A percentile compares a stretch with the other conserved stretches of the same genome.
Evolutionary conservation across 1,140 invertebrate species (phyloP).

Genomic region (Euwallacea fornicatus): DNA sequence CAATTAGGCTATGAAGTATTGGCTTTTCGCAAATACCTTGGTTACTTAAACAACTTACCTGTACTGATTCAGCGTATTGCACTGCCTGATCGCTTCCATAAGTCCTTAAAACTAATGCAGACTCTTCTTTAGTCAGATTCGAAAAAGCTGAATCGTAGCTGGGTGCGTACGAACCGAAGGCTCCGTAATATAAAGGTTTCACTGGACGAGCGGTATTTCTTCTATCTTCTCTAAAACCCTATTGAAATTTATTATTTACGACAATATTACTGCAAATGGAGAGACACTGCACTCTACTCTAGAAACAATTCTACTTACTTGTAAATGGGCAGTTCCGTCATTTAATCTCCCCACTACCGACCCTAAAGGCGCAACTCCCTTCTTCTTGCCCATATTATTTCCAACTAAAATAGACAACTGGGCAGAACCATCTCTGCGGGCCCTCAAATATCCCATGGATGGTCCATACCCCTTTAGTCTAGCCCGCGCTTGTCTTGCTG

Average conservation of each 20-base stretch:
- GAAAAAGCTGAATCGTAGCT: conserved; percentile 94
- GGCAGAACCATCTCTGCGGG: conserved; percentile 81
- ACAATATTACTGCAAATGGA: background rate
- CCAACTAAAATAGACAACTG: conserved; percentile 86
- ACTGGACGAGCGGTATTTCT: conserved; percentile 87
- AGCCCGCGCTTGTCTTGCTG: conserved; percentile 28
- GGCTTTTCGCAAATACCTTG: background rate
- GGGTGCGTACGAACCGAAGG: conserved; percentile 94
- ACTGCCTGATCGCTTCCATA: conserved; percentile 89
- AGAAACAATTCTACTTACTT: conserved; percentile 39
- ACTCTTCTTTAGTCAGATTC: conserved; percentile 90
- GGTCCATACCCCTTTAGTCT: conserved; percentile 44
- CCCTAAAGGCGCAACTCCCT: conserved; percentile 81
- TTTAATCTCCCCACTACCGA: conserved; percentile 78
- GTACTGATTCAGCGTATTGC: conserved; percentile 83
- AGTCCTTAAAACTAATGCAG: conserved; percentile 86
- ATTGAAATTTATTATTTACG: background rate
- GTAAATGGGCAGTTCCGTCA: conserved; percentile 64
- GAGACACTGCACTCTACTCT: background rate
- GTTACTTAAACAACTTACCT: conserved; percentile 48
- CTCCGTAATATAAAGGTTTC: conserved; percentile 90
- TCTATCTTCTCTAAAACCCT: conserved; percentile 82
- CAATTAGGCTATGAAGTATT: no score
- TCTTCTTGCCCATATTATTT: conserved; percentile 72
- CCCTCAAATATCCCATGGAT: conserved; percentile 79